Evolutionary conservation across 2,797 vertebrate genomes (phyloP), one percentile per base, ranked within the genome.

Genomic region (Halcyon badia): DNA sequence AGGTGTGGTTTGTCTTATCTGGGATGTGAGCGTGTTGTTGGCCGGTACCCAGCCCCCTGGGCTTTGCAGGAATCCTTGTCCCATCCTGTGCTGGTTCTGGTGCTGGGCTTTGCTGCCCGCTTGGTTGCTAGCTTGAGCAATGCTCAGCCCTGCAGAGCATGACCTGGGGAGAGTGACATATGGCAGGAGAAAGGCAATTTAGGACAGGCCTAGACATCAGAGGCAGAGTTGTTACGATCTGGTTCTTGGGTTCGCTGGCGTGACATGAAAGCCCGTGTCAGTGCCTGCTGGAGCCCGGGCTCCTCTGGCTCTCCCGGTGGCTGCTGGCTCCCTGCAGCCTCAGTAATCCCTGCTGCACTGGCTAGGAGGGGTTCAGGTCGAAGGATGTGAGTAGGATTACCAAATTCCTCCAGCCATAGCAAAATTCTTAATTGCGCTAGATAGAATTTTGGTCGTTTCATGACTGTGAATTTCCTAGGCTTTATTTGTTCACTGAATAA

Each of bases 201-300:
- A 69, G 83, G 77, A 79, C 42, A 84, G 69, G 54, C 49, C 76
- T 61, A 11, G 80, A 62, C 88, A 96, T 90, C 73, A 90, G 92
- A 93, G 77, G 58, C 80, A 31, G 54, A 11, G 73, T 17, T 93
- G 85, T 93, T 78, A 54, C 49, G 31, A 83, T 65, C 73, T 51
- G 93, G 49, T 46, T 75, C 65, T 60, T 91, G 79, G 58, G 70
- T 82, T 97, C 54, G 4, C 80, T 97, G 96, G 94, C 91, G 86
- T 0, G 1, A 72, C 73, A 91, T 90, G 69, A 95, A 91, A 96
- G 80, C 5, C 0, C 0, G 4, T 3, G 11, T 39, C 16, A 25
- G 57, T 89, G 88, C 69, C 78, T 71, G 48, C 73, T 8, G 22
- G 65, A 91, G 57, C 54, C 58, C 0, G 0, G 33, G 5, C 61